Evolutionary conservation across 2,888 invertebrate genomes (phyloP).

Genomic region (Cryptophagus acutangulus): DNA sequence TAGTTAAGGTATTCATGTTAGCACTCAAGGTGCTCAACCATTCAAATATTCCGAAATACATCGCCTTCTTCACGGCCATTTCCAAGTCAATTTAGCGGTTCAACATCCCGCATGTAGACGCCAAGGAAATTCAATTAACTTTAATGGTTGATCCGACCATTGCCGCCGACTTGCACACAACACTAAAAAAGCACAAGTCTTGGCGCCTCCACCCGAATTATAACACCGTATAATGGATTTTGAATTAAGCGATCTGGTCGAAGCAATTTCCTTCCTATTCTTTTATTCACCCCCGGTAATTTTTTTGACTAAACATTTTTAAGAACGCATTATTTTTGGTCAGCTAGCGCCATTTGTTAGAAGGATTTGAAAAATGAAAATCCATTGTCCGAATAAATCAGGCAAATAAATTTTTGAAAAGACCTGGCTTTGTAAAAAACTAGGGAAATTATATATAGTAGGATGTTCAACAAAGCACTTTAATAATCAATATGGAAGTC

Average conservation of each 20-base stretch:
- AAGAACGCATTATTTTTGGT: no score
- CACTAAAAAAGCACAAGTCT: constrained; percentile 28
- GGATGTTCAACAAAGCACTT: no score
- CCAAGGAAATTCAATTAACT: constrained; percentile 54
- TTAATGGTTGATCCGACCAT: constrained; percentile 50
- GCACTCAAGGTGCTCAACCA: constrained; percentile 41
- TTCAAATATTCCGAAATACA: constrained; percentile 46
- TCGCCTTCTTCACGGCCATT: constrained; percentile 46
- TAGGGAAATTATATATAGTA: no score
- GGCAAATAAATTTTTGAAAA: no score
- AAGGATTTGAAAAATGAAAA: no score
- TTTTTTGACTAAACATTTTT: no score
- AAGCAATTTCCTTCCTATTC: background rate
- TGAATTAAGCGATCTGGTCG: constrained; percentile 42
- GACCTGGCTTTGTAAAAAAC: no score
- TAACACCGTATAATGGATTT: constrained; percentile 43
- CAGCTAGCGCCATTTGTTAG: no score
- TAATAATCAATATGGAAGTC: no score
- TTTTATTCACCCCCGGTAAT: no score
- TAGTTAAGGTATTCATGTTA: constrained; percentile 20
- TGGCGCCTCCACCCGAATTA: constrained; percentile 34
- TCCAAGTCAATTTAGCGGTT: constrained; percentile 50
- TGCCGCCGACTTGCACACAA: constrained; percentile 33
- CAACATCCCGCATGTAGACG: constrained; percentile 47
- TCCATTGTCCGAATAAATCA: no score